phyloP scores from a whole-genome alignment of 2,888 invertebrate genomes.

The Drosophila prolongata region DNA sequence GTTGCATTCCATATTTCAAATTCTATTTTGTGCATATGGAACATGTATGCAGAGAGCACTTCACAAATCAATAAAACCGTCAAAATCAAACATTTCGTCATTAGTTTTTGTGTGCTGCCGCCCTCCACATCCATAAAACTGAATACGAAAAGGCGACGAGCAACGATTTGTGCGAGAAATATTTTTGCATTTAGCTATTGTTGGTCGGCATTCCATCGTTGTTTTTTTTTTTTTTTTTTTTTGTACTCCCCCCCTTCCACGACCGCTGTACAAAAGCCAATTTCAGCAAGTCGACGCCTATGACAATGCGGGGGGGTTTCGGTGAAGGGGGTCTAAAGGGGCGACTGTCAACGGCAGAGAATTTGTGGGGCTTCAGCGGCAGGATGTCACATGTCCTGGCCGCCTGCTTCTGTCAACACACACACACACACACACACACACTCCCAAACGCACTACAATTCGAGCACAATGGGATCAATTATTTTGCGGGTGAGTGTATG shows the following conservation, averaged over 20 bases:
- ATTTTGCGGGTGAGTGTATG: slow-evolving; percentile 58
- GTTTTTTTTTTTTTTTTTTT: slow-evolving; percentile 9
- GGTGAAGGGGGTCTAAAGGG: slow-evolving; percentile 1
- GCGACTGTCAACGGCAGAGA: slow-evolving; percentile 65
- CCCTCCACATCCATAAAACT: slow-evolving; percentile 21
- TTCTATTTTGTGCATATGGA: slow-evolving; percentile 3
- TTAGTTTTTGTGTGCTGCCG: slow-evolving; percentile 53
- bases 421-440: slow-evolving; percentile 7
- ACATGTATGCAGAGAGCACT: slow-evolving; percentile 27
- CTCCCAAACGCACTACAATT: slow-evolving; percentile 58
- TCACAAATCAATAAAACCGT: slow-evolving; percentile 71
- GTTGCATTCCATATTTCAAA: slow-evolving; percentile 27
- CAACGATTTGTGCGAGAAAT: slow-evolving; percentile 24
- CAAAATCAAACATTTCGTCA: slow-evolving; percentile 63
- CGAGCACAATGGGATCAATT: slow-evolving; percentile 79
- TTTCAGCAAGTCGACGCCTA: slow-evolving; percentile 52
- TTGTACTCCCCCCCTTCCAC: not conserved
- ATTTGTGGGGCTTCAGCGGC: slow-evolving; percentile 56
- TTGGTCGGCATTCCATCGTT: slow-evolving; percentile 8
- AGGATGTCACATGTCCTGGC: slow-evolving; percentile 46
- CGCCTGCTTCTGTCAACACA: slow-evolving; percentile 63
- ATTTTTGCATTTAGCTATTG: slow-evolving; percentile 45
- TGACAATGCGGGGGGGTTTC: slow-evolving; percentile 52
- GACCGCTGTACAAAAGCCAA: slow-evolving; percentile 42
- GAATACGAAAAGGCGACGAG: slow-evolving; percentile 32